Conservation (phyloP, 2,797 vertebrate species). For the Galagoides demidoff region DNA sequence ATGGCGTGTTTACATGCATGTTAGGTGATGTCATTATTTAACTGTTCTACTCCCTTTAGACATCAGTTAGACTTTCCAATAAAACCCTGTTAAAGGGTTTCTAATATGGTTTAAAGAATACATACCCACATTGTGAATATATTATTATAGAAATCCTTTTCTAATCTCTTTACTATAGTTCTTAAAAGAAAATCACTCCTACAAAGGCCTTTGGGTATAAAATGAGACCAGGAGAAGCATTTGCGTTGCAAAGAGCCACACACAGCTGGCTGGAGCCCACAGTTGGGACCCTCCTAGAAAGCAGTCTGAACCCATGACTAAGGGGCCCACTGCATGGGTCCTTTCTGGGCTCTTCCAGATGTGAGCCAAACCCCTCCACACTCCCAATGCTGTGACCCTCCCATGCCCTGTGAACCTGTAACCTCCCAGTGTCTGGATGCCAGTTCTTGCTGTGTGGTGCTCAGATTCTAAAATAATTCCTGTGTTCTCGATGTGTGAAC, state of each 20-base stretch:
- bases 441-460: rapidly evolving
- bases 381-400: neutral
- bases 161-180: constrained; percentile 56
- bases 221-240: rapidly evolving
- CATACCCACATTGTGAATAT: constrained; percentile 54
- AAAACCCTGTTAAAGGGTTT: constrained; percentile 37
- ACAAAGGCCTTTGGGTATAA: neutral
- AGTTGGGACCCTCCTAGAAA: neutral
- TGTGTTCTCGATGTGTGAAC: neutral
- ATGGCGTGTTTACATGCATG: rapidly evolving
- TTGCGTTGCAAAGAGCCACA: neutral
- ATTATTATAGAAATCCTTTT: constrained; percentile 54
- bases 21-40: neutral
- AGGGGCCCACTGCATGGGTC: neutral
- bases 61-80: constrained; percentile 41
- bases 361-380: neutral
- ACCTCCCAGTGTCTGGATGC: neutral
- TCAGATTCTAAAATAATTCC: neutral
- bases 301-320: neutral
- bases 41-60: neutral
- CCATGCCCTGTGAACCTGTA: neutral
- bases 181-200: constrained; percentile 53
- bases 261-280: neutral
- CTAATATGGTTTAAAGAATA: constrained; percentile 69
- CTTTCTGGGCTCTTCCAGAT: neutral